Conservation (phyloP, 2,888 invertebrate species). For the Cheiracanthium punctorium region DNA sequence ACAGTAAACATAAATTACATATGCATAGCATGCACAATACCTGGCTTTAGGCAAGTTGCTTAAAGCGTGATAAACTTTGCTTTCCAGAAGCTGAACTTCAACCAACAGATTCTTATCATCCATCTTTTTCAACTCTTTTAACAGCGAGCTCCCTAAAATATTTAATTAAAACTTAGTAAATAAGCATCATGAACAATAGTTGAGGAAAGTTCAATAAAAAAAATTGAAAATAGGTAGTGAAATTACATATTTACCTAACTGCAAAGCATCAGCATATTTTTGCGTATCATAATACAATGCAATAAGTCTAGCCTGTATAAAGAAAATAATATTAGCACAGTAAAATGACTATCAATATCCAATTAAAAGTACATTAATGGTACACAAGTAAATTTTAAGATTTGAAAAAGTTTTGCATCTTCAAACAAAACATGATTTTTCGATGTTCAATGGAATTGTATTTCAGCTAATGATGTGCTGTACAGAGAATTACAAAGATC, state of each 20-base stretch:
- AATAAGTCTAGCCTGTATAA: slow-evolving; percentile 86
- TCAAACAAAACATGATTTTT: too few relatives aligned
- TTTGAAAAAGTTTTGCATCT: too few relatives aligned
- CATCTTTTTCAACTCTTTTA: slow-evolving; percentile 97
- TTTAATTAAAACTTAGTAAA: neutral
- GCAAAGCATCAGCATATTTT: slow-evolving; percentile 90
- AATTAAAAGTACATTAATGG: too few relatives aligned
- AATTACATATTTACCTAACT: slow-evolving; percentile 80
- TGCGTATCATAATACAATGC: slow-evolving; percentile 95
- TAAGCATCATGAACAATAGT: neutral
- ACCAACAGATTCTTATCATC: slow-evolving; percentile 99
- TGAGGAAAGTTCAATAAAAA: neutral
- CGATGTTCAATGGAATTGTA: too few relatives aligned
- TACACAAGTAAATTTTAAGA: too few relatives aligned
- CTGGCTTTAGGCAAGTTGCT: slow-evolving; percentile 95
- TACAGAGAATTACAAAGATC: too few relatives aligned
- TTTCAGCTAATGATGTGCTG: too few relatives aligned
- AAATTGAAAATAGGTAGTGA: neutral
- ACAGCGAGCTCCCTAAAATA: slow-evolving; percentile 82
- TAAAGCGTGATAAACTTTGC: slow-evolving; percentile 98
- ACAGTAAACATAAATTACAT: too few relatives aligned
- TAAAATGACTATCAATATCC: too few relatives aligned
- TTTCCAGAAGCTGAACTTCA: slow-evolving; percentile 97
- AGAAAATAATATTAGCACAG: too few relatives aligned
- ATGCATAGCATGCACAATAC: too few relatives aligned